These are phyloP conservation scores for Agrotis puta DNA, from an alignment of 2,888 invertebrate species.

Conservation along the genomic window DNA sequence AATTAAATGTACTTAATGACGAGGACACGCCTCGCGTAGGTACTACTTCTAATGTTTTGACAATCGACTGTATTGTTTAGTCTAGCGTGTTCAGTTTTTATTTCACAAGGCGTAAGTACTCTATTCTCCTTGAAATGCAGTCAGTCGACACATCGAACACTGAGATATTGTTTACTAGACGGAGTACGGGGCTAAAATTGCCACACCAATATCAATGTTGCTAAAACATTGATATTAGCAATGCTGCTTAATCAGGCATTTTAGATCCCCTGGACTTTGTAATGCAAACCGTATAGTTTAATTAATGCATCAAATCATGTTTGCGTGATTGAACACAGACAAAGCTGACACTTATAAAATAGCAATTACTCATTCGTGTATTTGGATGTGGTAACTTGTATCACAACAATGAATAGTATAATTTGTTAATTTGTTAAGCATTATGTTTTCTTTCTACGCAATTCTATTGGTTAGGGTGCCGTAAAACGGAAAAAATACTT, in stretches of 20 bases:
- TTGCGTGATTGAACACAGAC: too few species aligned
- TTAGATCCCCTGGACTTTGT: too few species aligned
- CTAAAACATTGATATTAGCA: too few species aligned
- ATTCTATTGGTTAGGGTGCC: too few species aligned
- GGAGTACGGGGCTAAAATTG: too few species aligned
- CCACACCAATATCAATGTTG: too few species aligned
- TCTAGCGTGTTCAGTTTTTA: conserved; percentile 17
- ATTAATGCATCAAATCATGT: background rate
- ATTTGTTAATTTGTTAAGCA: conserved; percentile 20
- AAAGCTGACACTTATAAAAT: background rate
- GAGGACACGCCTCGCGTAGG: background rate
- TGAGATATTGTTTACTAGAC: background rate
- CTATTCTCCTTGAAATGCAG: conserved; percentile 11
- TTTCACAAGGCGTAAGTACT: background rate
- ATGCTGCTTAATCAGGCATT: too few species aligned
- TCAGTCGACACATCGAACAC: background rate
- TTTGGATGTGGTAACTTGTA: background rate
- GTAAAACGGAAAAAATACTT: too few species aligned
- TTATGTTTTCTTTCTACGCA: background rate
- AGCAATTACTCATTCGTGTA: background rate
- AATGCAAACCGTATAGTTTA: background rate
- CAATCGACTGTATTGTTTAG: conserved; percentile 9
- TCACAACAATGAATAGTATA: conserved; percentile 15
- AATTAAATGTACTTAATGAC: background rate
- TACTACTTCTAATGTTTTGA: background rate